These are phyloP conservation scores for Sebastes miniatus DNA, from an alignment of 2,797 vertebrate species.

Conservation along the genomic window DNA sequence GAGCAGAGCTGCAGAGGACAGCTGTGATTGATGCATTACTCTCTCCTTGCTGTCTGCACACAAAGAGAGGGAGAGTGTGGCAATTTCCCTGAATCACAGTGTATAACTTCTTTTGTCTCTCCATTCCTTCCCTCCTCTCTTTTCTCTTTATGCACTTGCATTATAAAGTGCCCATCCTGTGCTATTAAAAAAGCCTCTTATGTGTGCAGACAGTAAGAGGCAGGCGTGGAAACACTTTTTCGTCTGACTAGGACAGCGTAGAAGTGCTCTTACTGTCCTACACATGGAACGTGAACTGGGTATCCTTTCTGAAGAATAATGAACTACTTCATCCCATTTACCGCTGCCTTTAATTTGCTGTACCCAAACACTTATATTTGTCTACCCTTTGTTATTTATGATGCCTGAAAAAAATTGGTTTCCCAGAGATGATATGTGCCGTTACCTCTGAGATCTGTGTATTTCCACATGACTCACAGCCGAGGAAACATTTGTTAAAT, in stretches of 20 bases:
- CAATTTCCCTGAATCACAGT: constrained; percentile 47
- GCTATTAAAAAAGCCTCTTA: constrained; percentile 36
- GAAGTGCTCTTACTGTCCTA: constrained; percentile 19
- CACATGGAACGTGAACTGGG: neutral
- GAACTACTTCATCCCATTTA: constrained; percentile 17
- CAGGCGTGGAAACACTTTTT: constrained; percentile 3
- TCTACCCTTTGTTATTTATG: neutral
- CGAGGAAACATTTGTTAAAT: constrained; percentile 42
- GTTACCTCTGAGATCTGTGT: constrained; percentile 8
- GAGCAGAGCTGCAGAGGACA: constrained; percentile 22
- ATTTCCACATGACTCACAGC: constrained; percentile 45
- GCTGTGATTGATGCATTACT: constrained; percentile 58
- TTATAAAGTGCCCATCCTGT: constrained; percentile 14
- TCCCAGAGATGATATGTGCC: constrained; percentile 15
- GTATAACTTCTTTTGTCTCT: constrained; percentile 26
- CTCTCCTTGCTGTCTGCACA: constrained; percentile 29
- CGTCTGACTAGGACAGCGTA: neutral
- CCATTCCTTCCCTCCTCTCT: neutral
- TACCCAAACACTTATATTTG: neutral
- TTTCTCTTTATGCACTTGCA: neutral
- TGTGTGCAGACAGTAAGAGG: constrained; percentile 18
- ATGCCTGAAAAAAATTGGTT: constrained; percentile 8
- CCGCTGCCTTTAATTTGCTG: neutral
- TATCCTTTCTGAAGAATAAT: neutral
- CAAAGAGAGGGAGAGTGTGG: constrained; percentile 27